These are phyloP conservation scores for Digitonthophagus gazella DNA, from an alignment of 2,888 invertebrate species.

Conservation along the genomic window DNA sequence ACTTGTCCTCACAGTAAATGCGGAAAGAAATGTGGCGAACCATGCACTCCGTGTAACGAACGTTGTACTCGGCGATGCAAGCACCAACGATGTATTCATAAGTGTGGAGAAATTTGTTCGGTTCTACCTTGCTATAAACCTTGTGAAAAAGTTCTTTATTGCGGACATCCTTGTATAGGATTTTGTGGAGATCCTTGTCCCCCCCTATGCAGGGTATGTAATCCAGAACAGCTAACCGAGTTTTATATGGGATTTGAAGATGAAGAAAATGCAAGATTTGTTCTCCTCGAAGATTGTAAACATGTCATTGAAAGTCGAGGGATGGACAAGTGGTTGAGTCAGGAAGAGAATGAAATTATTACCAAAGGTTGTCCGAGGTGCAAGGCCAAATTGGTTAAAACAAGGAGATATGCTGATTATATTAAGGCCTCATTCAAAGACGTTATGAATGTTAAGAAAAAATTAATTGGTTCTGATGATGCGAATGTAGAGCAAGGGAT, in stretches of 20 bases:
- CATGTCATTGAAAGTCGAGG: constrained; percentile 54
- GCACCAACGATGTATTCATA: constrained; percentile 53
- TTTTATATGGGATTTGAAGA: constrained; percentile 54
- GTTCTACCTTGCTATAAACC: constrained; percentile 51
- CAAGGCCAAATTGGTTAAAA: constrained; percentile 58
- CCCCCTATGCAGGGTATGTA: constrained; percentile 59
- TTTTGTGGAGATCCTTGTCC: constrained; percentile 73
- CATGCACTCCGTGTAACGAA: constrained; percentile 47
- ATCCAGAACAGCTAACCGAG: constrained; percentile 52
- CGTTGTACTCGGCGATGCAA: constrained; percentile 46
- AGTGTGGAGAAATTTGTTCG: constrained; percentile 54
- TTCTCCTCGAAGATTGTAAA: constrained; percentile 56
- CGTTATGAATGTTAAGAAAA: constrained; percentile 18
- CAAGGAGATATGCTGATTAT: constrained; percentile 48
- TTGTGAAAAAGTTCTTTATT: constrained; percentile 54
- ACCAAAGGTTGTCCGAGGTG: constrained; percentile 59
- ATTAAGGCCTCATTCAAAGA: constrained; percentile 44
- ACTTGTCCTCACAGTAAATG: constrained; percentile 58
- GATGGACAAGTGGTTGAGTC: constrained; percentile 51
- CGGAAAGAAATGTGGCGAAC: constrained; percentile 48
- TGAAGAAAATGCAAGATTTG: constrained; percentile 58
- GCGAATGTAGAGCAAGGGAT: background rate
- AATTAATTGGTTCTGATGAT: no score
- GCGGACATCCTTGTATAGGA: constrained; percentile 66
- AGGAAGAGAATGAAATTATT: constrained; percentile 38